Conservation (phyloP, 2,888 invertebrate species). For the Lasioglossum pauxillum region DNA sequence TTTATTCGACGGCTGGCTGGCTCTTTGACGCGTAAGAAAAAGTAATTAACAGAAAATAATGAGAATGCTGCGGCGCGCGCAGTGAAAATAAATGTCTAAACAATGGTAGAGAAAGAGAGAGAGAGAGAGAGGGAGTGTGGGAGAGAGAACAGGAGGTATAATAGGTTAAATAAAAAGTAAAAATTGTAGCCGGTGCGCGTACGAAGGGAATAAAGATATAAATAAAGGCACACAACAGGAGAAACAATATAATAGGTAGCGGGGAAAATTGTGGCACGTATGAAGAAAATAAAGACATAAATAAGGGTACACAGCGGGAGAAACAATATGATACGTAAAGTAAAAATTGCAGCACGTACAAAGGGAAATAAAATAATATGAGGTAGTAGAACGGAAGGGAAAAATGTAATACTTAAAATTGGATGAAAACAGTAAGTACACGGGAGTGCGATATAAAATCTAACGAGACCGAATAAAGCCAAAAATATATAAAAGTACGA, state of each 20-base stretch:
- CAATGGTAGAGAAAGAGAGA: not conserved
- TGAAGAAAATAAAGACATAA: not conserved
- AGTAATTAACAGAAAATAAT: not conserved
- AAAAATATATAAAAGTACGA: not conserved
- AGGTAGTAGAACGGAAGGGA: not conserved
- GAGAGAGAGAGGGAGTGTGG: no score
- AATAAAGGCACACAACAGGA: not conserved
- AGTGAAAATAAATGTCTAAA: not conserved
- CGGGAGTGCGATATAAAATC: not conserved
- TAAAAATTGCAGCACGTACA: not conserved
- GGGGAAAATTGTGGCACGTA: not conserved
- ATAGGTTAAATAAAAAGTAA: not conserved
- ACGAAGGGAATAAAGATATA: not conserved
- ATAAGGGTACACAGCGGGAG: not conserved
- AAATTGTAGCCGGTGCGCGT: not conserved
- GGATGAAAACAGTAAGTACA: not conserved
- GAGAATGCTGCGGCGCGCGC: not conserved
- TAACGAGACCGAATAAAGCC: not conserved
- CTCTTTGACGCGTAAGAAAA: not conserved
- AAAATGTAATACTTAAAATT: not conserved
- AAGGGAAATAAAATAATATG: constrained; percentile 1
- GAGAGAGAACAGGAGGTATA: not conserved
- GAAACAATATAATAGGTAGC: not conserved
- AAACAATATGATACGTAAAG: not conserved
- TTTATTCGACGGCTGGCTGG: not conserved